Conservation (phyloP, 1,140 invertebrate species). For the Linepithema humile region DNA sequence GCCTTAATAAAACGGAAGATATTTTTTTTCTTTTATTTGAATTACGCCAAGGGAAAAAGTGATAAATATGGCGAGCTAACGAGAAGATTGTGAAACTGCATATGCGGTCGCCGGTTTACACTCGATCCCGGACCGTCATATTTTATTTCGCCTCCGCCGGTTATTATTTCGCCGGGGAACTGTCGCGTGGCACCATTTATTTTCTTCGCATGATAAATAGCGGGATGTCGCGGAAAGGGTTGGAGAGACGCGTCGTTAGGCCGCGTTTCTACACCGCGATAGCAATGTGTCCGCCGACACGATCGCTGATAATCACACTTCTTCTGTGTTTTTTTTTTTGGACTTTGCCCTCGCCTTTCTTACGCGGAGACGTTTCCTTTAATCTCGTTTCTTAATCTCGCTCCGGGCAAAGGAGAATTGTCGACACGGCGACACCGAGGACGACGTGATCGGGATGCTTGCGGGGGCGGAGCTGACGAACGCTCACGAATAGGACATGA, state of each 20-base stretch:
- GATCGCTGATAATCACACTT: not conserved
- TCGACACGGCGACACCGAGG: not conserved
- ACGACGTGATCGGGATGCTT: not conserved
- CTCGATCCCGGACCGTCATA: not conserved
- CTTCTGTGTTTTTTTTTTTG: not conserved
- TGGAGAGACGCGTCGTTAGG: not conserved
- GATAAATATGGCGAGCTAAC: not conserved
- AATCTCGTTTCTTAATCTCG: slow-evolving; percentile 1
- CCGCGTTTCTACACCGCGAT: not conserved
- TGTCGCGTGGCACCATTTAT: not conserved
- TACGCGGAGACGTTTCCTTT: too few species aligned
- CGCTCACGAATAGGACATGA: slow-evolving; percentile 50
- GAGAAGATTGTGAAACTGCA: not conserved
- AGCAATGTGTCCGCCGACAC: too few species aligned
- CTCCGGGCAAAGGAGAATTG: slow-evolving; percentile 56
- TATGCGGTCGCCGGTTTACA: not conserved
- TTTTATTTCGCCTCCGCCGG: not conserved
- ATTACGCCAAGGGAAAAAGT: not conserved
- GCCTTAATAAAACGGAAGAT: not conserved
- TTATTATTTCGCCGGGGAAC: slow-evolving; percentile 27
- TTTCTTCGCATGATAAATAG: slow-evolving; percentile 27
- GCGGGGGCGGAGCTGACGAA: slow-evolving; percentile 4
- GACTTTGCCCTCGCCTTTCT: too few species aligned
- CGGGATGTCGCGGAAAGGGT: not conserved
- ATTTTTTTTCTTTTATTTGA: not conserved